Evolutionary conservation across 2,888 invertebrate species (phyloP).

Genomic region (Rotaria socialis): DNA sequence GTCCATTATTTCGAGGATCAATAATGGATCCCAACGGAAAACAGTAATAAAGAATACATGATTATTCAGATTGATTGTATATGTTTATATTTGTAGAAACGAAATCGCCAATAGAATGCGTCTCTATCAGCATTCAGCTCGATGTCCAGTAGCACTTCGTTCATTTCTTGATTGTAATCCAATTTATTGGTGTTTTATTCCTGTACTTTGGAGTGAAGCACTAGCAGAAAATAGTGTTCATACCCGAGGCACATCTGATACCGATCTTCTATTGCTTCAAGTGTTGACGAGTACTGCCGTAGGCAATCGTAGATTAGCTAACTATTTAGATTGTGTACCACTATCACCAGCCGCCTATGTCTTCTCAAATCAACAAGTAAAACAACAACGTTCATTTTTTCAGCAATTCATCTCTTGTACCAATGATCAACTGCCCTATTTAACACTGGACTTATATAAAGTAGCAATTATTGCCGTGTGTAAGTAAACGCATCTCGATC

Average conservation of each 20-base stretch:
- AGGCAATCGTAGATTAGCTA: neutral
- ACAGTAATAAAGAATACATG: neutral
- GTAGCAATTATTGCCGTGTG: neutral
- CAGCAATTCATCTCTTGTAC: neutral
- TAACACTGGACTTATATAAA: neutral
- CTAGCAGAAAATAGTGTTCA: neutral
- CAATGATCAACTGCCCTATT: neutral
- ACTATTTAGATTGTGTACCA: neutral
- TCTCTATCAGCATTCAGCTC: constrained; percentile 16
- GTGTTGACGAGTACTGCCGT: accelerated
- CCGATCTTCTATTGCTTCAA: too few relatives aligned
- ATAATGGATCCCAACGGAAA: neutral
- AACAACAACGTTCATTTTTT: neutral
- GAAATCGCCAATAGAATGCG: neutral
- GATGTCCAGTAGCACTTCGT: neutral
- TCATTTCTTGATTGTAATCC: constrained; percentile 1
- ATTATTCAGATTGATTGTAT: neutral
- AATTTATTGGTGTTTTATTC: neutral
- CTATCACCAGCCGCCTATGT: neutral
- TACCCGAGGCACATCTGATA: neutral
- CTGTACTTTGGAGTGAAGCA: neutral
- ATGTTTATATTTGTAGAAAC: neutral
- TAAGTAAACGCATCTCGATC: neutral
- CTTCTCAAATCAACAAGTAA: neutral
- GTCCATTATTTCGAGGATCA: neutral